These are phyloP conservation scores for Brachyistius frenatus DNA, from an alignment of 2,113 vertebrate species.

Conservation along the genomic window DNA sequence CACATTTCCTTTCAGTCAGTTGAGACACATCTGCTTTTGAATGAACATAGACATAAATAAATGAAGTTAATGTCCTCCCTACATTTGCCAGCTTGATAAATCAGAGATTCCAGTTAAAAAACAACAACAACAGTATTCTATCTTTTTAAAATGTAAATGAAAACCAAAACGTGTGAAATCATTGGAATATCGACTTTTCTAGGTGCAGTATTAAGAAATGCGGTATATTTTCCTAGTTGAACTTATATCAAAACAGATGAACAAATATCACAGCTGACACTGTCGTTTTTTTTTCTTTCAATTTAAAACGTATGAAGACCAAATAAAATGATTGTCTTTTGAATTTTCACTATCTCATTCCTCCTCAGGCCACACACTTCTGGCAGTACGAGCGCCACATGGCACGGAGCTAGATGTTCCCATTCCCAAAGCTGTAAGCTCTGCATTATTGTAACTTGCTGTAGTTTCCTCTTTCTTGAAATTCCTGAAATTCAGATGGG, in stretches of 20 bases:
- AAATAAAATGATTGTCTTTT: background rate
- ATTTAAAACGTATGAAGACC: background rate
- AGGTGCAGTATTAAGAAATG: too few species aligned
- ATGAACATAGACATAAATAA: background rate
- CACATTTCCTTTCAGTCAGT: background rate
- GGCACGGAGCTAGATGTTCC: conserved; percentile 95
- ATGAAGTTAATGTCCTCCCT: background rate
- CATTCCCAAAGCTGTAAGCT: conserved; percentile 92
- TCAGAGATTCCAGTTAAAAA: too few species aligned
- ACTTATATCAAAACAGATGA: background rate
- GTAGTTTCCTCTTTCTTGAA: background rate
- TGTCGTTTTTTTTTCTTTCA: background rate
- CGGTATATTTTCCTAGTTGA: background rate
- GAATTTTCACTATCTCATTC: background rate
- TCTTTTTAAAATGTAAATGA: too few species aligned
- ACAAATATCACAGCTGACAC: background rate
- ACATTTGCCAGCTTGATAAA: too few species aligned
- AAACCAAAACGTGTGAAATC: too few species aligned
- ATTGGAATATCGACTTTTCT: too few species aligned
- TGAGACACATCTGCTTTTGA: background rate
- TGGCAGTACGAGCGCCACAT: conserved; percentile 90
- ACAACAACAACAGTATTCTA: too few species aligned
- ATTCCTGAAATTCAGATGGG: background rate
- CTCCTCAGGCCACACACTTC: conserved; percentile 89
- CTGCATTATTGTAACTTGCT: background rate